Evolutionary conservation across 2,113 vertebrate genomes (phyloP).

Genomic region (Bucco capensis): DNA sequence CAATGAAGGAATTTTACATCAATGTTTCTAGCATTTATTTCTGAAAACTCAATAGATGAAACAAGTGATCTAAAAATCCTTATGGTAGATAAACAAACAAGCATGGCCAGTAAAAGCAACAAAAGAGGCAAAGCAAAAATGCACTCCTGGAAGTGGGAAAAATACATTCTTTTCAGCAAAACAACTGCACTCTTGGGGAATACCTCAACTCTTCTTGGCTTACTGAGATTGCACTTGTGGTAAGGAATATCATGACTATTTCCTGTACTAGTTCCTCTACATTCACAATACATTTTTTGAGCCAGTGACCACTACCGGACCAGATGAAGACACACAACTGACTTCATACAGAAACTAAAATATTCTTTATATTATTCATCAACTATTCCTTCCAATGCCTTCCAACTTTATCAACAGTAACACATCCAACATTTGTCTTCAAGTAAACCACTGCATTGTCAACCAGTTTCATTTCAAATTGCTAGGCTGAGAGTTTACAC

Average conservation of each 20-base stretch:
- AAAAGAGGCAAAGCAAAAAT: background rate
- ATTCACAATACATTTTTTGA: background rate
- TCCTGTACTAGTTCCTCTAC: background rate
- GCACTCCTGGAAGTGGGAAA: background rate
- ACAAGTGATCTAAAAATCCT: background rate
- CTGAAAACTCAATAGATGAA: background rate
- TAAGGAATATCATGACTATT: background rate
- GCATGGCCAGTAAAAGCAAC: background rate
- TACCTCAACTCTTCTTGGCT: background rate
- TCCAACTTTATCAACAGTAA: background rate
- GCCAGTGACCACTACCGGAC: background rate
- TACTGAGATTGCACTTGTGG: background rate
- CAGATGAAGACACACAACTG: background rate
- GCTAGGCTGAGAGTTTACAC: background rate
- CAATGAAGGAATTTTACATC: background rate
- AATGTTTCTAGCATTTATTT: background rate
- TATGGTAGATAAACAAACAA: background rate
- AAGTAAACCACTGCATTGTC: background rate
- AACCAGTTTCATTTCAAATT: background rate
- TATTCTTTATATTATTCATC: background rate
- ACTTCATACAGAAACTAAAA: background rate
- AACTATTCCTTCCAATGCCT: background rate
- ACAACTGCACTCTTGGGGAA: background rate
- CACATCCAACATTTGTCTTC: background rate
- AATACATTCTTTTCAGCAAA: background rate